Evolutionary conservation across 2,797 vertebrate species (phyloP).

Genomic region (Sebastes umbrosus): DNA sequence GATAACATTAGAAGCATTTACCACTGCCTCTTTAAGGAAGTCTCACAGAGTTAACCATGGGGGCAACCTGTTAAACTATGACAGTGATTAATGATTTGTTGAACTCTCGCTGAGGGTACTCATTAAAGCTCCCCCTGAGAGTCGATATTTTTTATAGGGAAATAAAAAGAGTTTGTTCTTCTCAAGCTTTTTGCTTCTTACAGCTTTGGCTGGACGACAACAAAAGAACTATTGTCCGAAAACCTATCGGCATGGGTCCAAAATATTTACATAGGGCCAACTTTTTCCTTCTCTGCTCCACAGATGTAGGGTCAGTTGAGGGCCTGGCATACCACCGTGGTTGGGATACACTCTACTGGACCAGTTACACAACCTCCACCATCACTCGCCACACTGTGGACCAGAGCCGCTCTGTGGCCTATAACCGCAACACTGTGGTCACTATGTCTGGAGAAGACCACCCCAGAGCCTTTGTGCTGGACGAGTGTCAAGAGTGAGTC

Average conservation of each 20-base stretch:
- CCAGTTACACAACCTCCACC: slow-evolving; percentile 97
- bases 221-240: neutral
- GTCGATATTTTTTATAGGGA: slow-evolving; percentile 3
- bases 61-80: slow-evolving; percentile 28
- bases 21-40: slow-evolving; percentile 9
- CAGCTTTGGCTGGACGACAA: neutral
- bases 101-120: slow-evolving; percentile 14
- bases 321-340: slow-evolving; percentile 94
- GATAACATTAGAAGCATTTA: slow-evolving; percentile 21
- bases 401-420: slow-evolving; percentile 90
- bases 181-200: neutral
- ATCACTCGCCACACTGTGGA: slow-evolving; percentile 97
- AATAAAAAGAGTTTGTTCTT: slow-evolving; percentile 16
- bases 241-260: neutral
- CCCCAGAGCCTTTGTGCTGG: slow-evolving; percentile 95
- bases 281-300: slow-evolving; percentile 20
- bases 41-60: slow-evolving; percentile 7
- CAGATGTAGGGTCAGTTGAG: slow-evolving; percentile 97
- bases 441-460: slow-evolving; percentile 98
- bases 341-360: slow-evolving; percentile 98
- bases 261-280: neutral
- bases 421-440: slow-evolving; percentile 94
- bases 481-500: slow-evolving; percentile 97
- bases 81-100: slow-evolving; percentile 48
- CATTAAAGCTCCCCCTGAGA: slow-evolving; percentile 30